Evolutionary conservation across 2,888 invertebrate species (phyloP), one percentile per base, ranked within the genome.

Genomic region (Lottia gigantea): DNA sequence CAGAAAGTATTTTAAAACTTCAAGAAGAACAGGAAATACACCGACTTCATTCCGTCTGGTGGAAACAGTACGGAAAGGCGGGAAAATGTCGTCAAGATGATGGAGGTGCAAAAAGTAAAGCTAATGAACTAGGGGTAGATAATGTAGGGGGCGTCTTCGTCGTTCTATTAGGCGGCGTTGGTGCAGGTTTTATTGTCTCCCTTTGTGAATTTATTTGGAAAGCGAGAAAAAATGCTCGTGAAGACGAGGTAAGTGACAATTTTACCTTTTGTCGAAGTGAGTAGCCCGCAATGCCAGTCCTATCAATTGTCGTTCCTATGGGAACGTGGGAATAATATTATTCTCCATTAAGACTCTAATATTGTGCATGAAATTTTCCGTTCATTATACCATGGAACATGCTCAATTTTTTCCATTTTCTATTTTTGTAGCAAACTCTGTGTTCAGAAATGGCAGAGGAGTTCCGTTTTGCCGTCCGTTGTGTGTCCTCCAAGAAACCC

Each of bases 361-460:
- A n/a, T n/a, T n/a, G n/a, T n/a, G n/a, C n/a, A n/a, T n/a, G n/a
- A n/a, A n/a, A n/a, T n/a, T n/a, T n/a, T n/a, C n/a, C n/a, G n/a
- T n/a, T n/a, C n/a, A n/a, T n/a, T n/a, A n/a, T n/a, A n/a, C n/a
- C n/a, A n/a, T n/a, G n/a, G n/a, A n/a, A n/a, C n/a, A n/a, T n/a
- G n/a, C n/a, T n/a, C n/a, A n/a, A 31, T 3, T 31, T 31, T 40
- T 40, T 11, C 11, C 11, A 40, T 40, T 40, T 40, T 40, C 40
- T 55, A 2, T 31, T 68, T 70, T 82, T 86, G 31, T 88, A 92
- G 87, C 95, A 96, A 91, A 95, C 96, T 0, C 89, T 97, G 66
- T 97, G 97, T 89, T 94, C 95, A 63, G 97, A 97, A 90, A 96
- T 97, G 95, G 95, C 92, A 0, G 93, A 96, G 90, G 97, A 97